A percentile compares a stretch with the other conserved stretches of the same genome.
phyloP scores from a whole-genome alignment of 2,113 vertebrate species.

The Apteryx owenii region DNA sequence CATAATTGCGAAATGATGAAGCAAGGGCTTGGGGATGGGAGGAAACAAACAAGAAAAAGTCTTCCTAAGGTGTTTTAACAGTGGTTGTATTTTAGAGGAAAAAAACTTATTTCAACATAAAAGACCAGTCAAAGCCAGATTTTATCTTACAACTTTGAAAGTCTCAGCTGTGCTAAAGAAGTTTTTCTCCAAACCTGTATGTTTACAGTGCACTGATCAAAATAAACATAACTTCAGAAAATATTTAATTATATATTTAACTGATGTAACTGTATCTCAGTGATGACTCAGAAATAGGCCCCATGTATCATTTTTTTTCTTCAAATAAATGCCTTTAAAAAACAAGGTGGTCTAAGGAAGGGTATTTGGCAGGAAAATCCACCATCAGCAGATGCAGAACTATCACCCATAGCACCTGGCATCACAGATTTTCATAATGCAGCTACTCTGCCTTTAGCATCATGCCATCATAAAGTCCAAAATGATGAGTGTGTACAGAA shows the following conservation, averaged over 20 bases:
- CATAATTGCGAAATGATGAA: not conserved
- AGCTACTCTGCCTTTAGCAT: not conserved
- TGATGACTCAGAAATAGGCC: not conserved
- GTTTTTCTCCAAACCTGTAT: not conserved
- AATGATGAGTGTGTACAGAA: fast-evolving
- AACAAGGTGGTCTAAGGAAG: not conserved
- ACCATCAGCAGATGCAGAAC: not conserved
- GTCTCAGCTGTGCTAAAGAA: not conserved
- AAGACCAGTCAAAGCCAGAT: not conserved
- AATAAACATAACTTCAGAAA: not conserved
- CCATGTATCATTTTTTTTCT: fast-evolving
- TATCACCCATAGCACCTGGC: not conserved
- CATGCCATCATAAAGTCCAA: not conserved
- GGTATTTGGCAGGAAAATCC: not conserved
- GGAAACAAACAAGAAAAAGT: not conserved
- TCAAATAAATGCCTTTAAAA: not conserved
- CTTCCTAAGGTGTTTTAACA: not conserved
- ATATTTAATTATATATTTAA: not conserved
- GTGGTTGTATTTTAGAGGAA: not conserved
- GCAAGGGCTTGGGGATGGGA: not conserved
- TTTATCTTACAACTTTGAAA: not conserved
- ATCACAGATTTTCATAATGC: not conserved
- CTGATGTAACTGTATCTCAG: not conserved
- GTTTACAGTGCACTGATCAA: not conserved
- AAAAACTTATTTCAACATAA: not conserved